These are phyloP conservation scores for Yponomeuta evonymella DNA, from an alignment of 2,888 invertebrate species.

Conservation along the genomic window DNA sequence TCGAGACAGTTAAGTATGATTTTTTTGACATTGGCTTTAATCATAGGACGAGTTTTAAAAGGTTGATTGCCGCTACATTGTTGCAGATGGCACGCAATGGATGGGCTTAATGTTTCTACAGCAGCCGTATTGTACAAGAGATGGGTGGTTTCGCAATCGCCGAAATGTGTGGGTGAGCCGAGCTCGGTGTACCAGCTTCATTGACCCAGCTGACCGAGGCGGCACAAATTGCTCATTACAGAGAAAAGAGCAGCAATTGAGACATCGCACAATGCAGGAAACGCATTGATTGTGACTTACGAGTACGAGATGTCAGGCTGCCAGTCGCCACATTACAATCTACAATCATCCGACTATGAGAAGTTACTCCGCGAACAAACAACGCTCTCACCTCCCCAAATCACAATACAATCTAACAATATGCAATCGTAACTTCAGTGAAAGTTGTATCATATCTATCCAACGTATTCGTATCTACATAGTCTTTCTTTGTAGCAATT, in stretches of 20 bases:
- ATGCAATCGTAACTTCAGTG: constrained; percentile 29
- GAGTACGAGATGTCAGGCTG: constrained; percentile 41
- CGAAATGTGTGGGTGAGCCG: constrained; percentile 12
- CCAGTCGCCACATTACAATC: constrained; percentile 26
- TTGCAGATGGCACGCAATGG: constrained; percentile 11
- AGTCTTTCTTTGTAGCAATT: constrained; percentile 33
- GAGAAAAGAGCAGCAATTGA: constrained; percentile 71
- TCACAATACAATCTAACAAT: constrained; percentile 26
- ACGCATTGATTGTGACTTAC: constrained; percentile 60
- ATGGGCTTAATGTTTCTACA: constrained; percentile 8
- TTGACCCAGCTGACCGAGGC: constrained; percentile 58
- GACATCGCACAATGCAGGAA: constrained; percentile 65
- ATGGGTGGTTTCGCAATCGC: constrained; percentile 2
- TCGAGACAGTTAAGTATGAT: constrained; percentile 16
- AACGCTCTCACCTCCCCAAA: constrained; percentile 12
- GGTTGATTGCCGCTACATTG: constrained; percentile 9
- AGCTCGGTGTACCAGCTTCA: constrained; percentile 20
- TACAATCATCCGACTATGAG: neutral
- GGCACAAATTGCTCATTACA: constrained; percentile 69
- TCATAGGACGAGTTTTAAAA: constrained; percentile 8
- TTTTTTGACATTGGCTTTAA: constrained; percentile 20
- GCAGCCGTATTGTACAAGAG: neutral
- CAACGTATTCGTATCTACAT: constrained; percentile 20
- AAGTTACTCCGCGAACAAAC: constrained; percentile 6
- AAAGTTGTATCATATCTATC: constrained; percentile 39